Evolutionary conservation across 2,888 invertebrate genomes (phyloP), one percentile per base, ranked within the genome.

Genomic region (Bombylius major): DNA sequence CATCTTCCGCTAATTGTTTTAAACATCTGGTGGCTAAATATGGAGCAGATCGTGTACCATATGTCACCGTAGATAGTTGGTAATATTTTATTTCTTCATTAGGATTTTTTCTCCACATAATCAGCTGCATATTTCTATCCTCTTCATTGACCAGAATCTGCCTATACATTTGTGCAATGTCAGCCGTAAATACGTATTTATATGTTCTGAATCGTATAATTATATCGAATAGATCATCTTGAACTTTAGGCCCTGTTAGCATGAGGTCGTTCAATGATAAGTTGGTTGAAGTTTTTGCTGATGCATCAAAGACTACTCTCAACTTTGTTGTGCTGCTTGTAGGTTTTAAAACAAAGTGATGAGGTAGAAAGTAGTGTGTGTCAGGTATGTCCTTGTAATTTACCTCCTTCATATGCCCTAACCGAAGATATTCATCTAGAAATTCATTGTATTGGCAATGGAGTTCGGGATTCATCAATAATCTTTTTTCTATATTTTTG

Each of bases 11-110:
- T 8, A 53, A n/a, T 12, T 36, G 12, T 32, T 47, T 47, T 12
- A 53, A n/a, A 33, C 47, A 47, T n/a, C 47, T 11, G 5, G 39
- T 53, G 1, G 52, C 42, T n/a, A 48, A 12, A 52, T 34, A 56
- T 31, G 55, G 47, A 4, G 55, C 55, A 13, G 51, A 34, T 31
- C 47, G 34, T 33, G 55, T 55, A 8, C 55, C 55, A 32, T 55
- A 55, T 8, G 55, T 47, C 8, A 55, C 55, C 8, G 55, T 55
- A 14, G 23, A 36, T 12, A n/a, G 69, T 69, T 63, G 73, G 75
- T 56, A 75, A 62, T 49, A 70, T 69, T 12, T 70, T 67, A 47
- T 66, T 65, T 33, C 64, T 63, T 55, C 39, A 8, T 12, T 42
- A n/a, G 33, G 9, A 14, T 53, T 13, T 49, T 8, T 23, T 31